Conservation (phyloP, 1,140 invertebrate genomes). For the Drosophila malerkotliana region DNA sequence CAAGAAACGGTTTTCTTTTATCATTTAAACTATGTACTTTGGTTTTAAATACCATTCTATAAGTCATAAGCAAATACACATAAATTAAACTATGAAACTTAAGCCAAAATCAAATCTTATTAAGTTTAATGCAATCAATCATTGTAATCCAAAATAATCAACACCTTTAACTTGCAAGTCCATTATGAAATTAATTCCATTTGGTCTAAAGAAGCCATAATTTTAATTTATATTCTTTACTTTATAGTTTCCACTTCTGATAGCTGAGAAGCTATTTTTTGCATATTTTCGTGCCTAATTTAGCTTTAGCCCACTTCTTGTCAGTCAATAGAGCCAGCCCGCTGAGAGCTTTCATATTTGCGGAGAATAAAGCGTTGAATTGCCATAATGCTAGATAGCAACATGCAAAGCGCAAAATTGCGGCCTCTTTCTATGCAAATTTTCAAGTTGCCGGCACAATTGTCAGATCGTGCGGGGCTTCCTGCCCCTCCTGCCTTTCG, state of each 20-base stretch:
- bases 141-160: neutral
- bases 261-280: constrained; percentile 11
- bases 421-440: constrained; percentile 62
- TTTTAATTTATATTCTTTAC: too few relatives aligned
- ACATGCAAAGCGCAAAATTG: constrained; percentile 60
- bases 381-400: constrained; percentile 32
- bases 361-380: constrained; percentile 64
- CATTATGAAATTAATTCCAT: neutral
- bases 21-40: neutral
- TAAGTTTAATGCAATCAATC: too few relatives aligned
- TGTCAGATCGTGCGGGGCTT: constrained; percentile 51
- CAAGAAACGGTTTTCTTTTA: neutral
- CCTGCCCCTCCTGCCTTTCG: constrained; percentile 7
- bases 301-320: constrained; percentile 12
- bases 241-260: neutral
- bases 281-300: constrained; percentile 15
- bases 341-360: constrained; percentile 58
- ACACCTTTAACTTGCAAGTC: neutral
- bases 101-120: too few relatives aligned
- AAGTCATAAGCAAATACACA: too few relatives aligned
- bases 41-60: too few relatives aligned
- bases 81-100: too few relatives aligned
- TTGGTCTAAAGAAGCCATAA: neutral
- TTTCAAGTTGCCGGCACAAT: constrained; percentile 53
- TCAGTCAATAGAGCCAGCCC: constrained; percentile 32